These are phyloP conservation scores for Stichodactyla mertensii DNA, from an alignment of 64 coral and sea anemone genomes.

Conservation along the genomic window DNA sequence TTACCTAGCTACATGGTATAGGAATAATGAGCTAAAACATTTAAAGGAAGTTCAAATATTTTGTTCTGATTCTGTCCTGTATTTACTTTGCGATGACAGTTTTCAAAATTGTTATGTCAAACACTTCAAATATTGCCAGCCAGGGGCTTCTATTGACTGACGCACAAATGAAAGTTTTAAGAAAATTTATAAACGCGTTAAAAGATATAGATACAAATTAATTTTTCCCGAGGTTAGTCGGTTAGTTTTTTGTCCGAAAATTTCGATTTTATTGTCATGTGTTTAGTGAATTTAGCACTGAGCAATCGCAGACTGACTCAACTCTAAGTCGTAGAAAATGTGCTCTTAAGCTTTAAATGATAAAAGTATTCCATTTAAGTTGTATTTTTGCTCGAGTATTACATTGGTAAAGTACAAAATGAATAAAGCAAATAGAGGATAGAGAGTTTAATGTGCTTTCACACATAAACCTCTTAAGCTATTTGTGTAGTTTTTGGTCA, in stretches of 20 bases:
- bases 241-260: neutral
- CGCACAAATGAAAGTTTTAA: neutral
- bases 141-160: too few relatives aligned
- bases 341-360: neutral
- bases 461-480: neutral
- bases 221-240: too few relatives aligned
- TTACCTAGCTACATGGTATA: too few relatives aligned
- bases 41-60: too few relatives aligned
- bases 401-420: neutral
- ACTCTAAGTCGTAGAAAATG: neutral
- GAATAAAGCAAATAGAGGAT: neutral
- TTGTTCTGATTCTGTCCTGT: too few relatives aligned
- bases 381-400: neutral
- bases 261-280: neutral
- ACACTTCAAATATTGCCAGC: neutral
- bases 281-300: neutral
- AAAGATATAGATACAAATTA: too few relatives aligned
- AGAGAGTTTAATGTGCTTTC: neutral
- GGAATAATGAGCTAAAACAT: too few relatives aligned
- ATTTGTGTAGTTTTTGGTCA: neutral
- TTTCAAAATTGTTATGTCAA: neutral
- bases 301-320: neutral
- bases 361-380: neutral
- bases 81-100: neutral
- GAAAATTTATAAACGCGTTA: too few relatives aligned